Base-by-base conservation (phyloP, 2,797 vertebrate species). In the Chelonia mydas region DNA sequence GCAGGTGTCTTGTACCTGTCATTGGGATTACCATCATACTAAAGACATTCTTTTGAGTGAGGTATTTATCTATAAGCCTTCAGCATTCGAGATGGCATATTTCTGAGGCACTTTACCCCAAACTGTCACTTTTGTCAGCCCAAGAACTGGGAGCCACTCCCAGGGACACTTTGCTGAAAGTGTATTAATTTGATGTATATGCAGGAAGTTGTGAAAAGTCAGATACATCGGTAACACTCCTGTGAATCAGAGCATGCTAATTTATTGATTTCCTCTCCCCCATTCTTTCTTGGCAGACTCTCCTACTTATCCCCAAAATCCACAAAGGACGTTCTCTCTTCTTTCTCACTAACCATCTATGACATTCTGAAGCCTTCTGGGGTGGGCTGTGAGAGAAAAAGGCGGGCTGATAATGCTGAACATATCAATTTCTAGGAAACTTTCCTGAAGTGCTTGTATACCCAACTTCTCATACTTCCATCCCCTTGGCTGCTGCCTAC, bases 1-100 rank as follows among this genome's bases (percentile, higher is more conserved):
- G 72, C 85, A 95, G 82, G 77, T 91, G n/a, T 74, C 93, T 94
- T 94, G 81, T 96, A 92, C 57, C 13, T 95, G 85, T 90, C 90
- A 57, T 47, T 54, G 57, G 27, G n/a, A 95, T 94, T 84, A 81
- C 0, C 2, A 88, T 94, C 83, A 96, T 87, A 91, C 90, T n/a
- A 83, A 92, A 88, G 28, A 68, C 11, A 53, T 76, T 5, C 25
- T 93, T 84, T 33, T 80, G 37, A 84, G 2, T 25, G 84, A 90
- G 27, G 25, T 33, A 68, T 1, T 3, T 84, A 81, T 25, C 12
- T 61, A 2, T 50, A 92, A 82, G 1, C 41, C 19, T 90, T 77
- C 68, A 82, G 3, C 2, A 1, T 86, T 92, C 81, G 41, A 27
- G 19, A 89, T 92, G 37, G 51, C 3, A 11, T 68, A 90, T 92